These are phyloP conservation scores for Hycleus cichorii DNA, from an alignment of 1,140 invertebrate genomes.

Conservation along the genomic window DNA sequence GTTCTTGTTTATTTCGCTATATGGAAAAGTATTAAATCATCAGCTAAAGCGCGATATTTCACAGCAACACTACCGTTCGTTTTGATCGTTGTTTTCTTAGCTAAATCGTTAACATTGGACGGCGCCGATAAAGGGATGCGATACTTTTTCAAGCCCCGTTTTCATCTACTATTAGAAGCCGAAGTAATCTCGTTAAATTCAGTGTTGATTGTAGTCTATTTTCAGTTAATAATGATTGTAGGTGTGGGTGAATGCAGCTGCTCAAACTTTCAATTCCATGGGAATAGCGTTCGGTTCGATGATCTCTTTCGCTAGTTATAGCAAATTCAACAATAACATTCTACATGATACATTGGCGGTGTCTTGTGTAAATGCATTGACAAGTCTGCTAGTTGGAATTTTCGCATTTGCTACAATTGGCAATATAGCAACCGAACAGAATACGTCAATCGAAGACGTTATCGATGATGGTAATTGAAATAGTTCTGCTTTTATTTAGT, in stretches of 20 bases:
- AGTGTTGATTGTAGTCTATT: no score
- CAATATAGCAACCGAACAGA: slow-evolving; percentile 75
- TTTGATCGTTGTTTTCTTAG: slow-evolving; percentile 72
- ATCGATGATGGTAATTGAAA: slow-evolving; percentile 67
- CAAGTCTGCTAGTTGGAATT: slow-evolving; percentile 76
- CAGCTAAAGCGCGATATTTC: slow-evolving; percentile 77
- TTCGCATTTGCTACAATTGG: slow-evolving; percentile 84
- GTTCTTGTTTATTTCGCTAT: slow-evolving; percentile 86
- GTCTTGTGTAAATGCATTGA: slow-evolving; percentile 72
- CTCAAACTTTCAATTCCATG: slow-evolving; percentile 89
- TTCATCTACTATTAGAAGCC: slow-evolving; percentile 72
- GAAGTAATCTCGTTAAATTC: slow-evolving; percentile 47
- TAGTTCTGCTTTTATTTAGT: not conserved
- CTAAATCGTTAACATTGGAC: slow-evolving; percentile 70
- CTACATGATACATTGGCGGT: slow-evolving; percentile 78
- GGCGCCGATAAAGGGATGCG: slow-evolving; percentile 70
- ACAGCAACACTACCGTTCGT: slow-evolving; percentile 81
- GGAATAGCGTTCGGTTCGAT: slow-evolving; percentile 87
- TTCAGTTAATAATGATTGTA: slow-evolving; percentile 36
- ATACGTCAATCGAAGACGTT: slow-evolving; percentile 69
- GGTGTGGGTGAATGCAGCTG: slow-evolving; percentile 87
- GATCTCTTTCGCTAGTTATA: slow-evolving; percentile 93
- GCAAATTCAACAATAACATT: slow-evolving; percentile 85
- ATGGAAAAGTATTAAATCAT: slow-evolving; percentile 86
- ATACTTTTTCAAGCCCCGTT: slow-evolving; percentile 83